Evolutionary conservation across 1,140 invertebrate genomes (phyloP).

Genomic region (Macrosteles quadrilineatus): DNA sequence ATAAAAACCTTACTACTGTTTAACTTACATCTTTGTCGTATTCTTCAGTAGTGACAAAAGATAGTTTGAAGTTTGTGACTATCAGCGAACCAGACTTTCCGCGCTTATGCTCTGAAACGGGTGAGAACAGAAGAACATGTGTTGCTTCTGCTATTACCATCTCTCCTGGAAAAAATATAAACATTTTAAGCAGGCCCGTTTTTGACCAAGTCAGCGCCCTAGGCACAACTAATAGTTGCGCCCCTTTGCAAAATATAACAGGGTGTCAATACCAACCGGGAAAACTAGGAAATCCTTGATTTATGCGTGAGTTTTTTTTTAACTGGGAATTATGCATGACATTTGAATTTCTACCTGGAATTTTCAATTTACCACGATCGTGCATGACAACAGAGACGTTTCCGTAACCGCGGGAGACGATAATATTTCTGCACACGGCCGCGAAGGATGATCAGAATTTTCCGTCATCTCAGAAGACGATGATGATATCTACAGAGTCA

Average conservation of each 20-base stretch:
- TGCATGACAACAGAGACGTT: no score
- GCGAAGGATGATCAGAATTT: no score
- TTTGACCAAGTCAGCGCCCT: not conserved
- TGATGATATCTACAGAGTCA: no score
- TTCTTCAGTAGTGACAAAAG: slow-evolving; percentile 73
- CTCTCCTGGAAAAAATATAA: slow-evolving; percentile 59
- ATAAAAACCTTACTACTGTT: no score
- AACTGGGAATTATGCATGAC: not conserved
- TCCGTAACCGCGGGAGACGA: no score
- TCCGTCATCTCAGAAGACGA: no score
- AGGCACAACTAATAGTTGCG: no score
- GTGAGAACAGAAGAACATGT: slow-evolving; percentile 77
- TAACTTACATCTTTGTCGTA: slow-evolving; percentile 53
- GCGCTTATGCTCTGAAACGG: slow-evolving; percentile 73
- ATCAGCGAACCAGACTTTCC: slow-evolving; percentile 76
- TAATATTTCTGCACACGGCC: no score
- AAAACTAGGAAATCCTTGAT: slow-evolving; percentile 50
- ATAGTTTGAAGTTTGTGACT: slow-evolving; percentile 85
- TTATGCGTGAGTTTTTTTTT: not conserved
- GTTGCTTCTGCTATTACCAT: slow-evolving; percentile 73
- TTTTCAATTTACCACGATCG: no score
- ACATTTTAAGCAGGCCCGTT: not conserved
- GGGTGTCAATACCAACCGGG: slow-evolving; percentile 51
- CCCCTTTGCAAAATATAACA: not conserved
- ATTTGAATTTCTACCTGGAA: no score